These are phyloP conservation scores for Ceratothoa steindachneri DNA, from an alignment of 2,888 invertebrate genomes.

Conservation along the genomic window DNA sequence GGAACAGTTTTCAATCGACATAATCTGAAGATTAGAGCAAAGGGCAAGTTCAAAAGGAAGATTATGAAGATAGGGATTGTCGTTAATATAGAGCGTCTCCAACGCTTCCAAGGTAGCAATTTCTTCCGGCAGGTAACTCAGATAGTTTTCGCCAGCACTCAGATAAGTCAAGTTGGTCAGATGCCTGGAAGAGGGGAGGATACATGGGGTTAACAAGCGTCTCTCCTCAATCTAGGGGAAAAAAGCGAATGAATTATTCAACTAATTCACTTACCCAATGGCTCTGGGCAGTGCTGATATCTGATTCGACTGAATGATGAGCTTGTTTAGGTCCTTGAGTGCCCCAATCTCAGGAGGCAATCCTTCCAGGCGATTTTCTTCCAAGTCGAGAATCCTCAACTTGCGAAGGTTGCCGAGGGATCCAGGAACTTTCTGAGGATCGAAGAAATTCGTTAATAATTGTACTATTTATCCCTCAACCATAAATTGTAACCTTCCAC, in stretches of 20 bases:
- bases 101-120: slow-evolving; percentile 93
- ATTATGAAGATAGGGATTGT: slow-evolving; percentile 91
- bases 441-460: too few relatives aligned
- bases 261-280: slow-evolving; percentile 71
- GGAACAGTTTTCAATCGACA: slow-evolving; percentile 98
- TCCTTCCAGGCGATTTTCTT: slow-evolving; percentile 95
- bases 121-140: slow-evolving; percentile 91
- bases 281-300: slow-evolving; percentile 85
- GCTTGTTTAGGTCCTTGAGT: slow-evolving; percentile 81
- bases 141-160: slow-evolving; percentile 93
- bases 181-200: slow-evolving; percentile 59
- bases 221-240: too few relatives aligned
- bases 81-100: slow-evolving; percentile 95
- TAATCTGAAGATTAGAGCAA: slow-evolving; percentile 81
- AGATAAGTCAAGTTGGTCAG: slow-evolving; percentile 83
- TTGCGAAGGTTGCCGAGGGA: slow-evolving; percentile 92
- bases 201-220: too few relatives aligned
- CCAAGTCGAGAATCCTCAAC: slow-evolving; percentile 88
- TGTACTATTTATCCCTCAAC: too few relatives aligned
- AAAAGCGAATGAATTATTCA: too few relatives aligned
- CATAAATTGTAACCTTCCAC: too few relatives aligned
- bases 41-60: slow-evolving; percentile 95
- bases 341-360: slow-evolving; percentile 97
- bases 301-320: slow-evolving; percentile 95
- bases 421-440: slow-evolving; percentile 79